These are phyloP conservation scores for Cordilura impudica DNA, from an alignment of 2,888 invertebrate genomes.

Conservation along the genomic window DNA sequence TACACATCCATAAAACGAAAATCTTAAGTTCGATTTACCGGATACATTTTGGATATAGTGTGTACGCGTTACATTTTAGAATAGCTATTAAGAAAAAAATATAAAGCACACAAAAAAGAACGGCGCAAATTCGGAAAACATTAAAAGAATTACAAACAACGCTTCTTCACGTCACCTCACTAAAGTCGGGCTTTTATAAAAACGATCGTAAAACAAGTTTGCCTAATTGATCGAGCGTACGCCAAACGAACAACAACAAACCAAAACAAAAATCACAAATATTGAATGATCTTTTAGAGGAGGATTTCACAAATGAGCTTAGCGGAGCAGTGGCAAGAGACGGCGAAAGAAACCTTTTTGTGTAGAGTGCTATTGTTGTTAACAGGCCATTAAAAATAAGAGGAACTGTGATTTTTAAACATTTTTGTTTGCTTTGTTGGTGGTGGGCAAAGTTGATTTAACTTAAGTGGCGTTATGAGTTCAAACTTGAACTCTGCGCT, in stretches of 20 bases:
- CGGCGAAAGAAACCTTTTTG: slow-evolving; percentile 50
- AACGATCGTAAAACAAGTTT: slow-evolving; percentile 77
- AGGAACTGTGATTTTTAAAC: slow-evolving; percentile 28
- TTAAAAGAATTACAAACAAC: slow-evolving; percentile 62
- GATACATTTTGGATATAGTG: slow-evolving; percentile 5
- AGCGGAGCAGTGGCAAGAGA: not conserved
- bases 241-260: slow-evolving; percentile 68
- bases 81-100: slow-evolving; percentile 17
- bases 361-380: slow-evolving; percentile 57
- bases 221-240: slow-evolving; percentile 77
- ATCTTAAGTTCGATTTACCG: no score
- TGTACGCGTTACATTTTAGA: not conserved
- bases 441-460: slow-evolving; percentile 53
- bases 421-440: slow-evolving; percentile 60
- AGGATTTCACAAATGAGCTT: slow-evolving; percentile 22
- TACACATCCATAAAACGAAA: no score
- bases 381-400: slow-evolving; percentile 61
- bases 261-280: not conserved
- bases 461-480: slow-evolving; percentile 66
- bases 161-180: slow-evolving; percentile 61
- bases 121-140: slow-evolving; percentile 54
- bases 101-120: slow-evolving; percentile 6
- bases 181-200: slow-evolving; percentile 69
- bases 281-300: slow-evolving; percentile 32
- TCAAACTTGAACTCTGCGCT: slow-evolving; percentile 28